Percentiles rank a stretch among this genome's conserved stretches.
Conservation (phyloP, 2,888 invertebrate species). For the Leptinotarsa tumamoca region DNA sequence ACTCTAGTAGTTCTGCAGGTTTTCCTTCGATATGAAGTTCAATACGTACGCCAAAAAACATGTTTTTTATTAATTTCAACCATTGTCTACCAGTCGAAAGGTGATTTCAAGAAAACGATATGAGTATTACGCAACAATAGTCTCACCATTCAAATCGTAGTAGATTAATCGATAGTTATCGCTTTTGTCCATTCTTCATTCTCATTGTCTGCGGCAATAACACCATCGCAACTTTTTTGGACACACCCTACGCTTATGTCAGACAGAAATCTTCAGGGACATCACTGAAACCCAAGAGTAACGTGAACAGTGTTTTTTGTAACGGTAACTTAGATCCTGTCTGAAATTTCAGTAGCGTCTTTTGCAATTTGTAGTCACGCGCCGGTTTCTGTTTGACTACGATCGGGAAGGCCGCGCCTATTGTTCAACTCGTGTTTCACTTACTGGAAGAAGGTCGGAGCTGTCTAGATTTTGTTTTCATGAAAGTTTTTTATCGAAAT, state of each 20-base stretch:
- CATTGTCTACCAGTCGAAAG: too few species aligned
- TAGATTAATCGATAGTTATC: background rate
- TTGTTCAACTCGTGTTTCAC: slow-evolving; percentile 45
- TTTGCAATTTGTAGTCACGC: slow-evolving; percentile 46
- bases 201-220: background rate
- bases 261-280: slow-evolving; percentile 20
- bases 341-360: slow-evolving; percentile 35
- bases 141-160: background rate
- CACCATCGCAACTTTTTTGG: background rate
- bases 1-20: too few species aligned
- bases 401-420: slow-evolving; percentile 47
- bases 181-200: background rate
- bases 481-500: slow-evolving; percentile 35
- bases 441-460: slow-evolving; percentile 35
- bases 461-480: slow-evolving; percentile 38
- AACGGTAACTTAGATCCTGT: slow-evolving; percentile 24
- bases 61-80: too few species aligned
- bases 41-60: too few species aligned
- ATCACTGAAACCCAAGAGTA: slow-evolving; percentile 16
- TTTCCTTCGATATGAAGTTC: too few species aligned
- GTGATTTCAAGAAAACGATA: too few species aligned
- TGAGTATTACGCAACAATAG: background rate
- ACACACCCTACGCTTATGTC: slow-evolving; percentile 18
- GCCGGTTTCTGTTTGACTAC: slow-evolving; percentile 33
- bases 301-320: slow-evolving; percentile 24